Conservation (phyloP, 2,113 vertebrate genomes). For the Pagrus major region DNA sequence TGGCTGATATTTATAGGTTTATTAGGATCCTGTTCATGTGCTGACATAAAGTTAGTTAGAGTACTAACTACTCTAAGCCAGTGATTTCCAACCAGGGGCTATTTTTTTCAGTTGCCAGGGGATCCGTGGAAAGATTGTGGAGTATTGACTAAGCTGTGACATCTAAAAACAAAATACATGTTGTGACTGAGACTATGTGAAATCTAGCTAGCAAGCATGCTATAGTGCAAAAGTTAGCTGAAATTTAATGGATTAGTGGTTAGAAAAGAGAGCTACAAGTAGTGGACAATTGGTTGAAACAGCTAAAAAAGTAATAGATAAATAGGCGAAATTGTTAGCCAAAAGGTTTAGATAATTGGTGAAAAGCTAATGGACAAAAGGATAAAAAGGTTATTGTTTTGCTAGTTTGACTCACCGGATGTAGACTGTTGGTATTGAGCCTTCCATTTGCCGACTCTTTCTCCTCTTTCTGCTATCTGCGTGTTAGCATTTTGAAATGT, state of each 20-base stretch:
- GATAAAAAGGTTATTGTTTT: too few relatives aligned
- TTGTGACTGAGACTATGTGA: too few relatives aligned
- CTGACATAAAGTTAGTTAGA: background rate
- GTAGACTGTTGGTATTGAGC: too few relatives aligned
- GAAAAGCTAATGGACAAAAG: background rate
- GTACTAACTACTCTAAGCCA: background rate
- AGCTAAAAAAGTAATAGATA: too few relatives aligned
- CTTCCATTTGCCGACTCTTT: too few relatives aligned
- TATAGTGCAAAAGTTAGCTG: background rate
- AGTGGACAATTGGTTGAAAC: background rate
- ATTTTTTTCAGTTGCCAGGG: background rate
- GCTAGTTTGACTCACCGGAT: too few relatives aligned
- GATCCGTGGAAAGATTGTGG: background rate
- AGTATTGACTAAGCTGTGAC: background rate
- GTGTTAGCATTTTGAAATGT: too few relatives aligned
- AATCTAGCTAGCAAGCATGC: background rate
- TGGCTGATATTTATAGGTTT: constrained; percentile 61
- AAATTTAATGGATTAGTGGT: background rate
- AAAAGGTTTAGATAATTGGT: background rate
- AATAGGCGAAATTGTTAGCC: background rate
- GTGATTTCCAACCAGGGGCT: background rate
- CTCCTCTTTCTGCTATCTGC: too few relatives aligned
- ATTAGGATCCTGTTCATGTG: constrained; percentile 46
- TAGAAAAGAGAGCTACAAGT: background rate
- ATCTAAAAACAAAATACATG: background rate